Evolutionary conservation across 2,113 vertebrate species (phyloP).

Genomic region (Acanthisitta chloris): DNA sequence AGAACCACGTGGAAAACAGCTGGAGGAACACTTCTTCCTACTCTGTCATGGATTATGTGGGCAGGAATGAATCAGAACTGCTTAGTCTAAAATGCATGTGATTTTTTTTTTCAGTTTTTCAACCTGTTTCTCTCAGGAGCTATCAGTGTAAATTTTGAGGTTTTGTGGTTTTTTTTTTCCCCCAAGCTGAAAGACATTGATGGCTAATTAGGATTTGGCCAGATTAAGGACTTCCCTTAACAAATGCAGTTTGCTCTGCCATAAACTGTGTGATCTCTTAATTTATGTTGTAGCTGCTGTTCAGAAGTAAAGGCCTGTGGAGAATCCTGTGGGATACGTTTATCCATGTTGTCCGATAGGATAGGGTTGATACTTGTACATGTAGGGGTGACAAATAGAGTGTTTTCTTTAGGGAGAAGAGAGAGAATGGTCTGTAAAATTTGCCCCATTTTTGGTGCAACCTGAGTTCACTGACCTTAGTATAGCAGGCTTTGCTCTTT

Average conservation of each 20-base stretch:
- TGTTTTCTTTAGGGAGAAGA: not conserved
- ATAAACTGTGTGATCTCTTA: not conserved
- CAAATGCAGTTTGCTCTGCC: not conserved
- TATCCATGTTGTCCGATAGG: not conserved
- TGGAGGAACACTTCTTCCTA: not conserved
- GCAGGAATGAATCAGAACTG: not conserved
- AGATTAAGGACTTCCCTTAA: not conserved
- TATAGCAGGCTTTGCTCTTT: not conserved
- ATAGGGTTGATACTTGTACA: not conserved
- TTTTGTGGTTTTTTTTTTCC: fast-evolving
- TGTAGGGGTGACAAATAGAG: not conserved
- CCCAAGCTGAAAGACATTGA: not conserved
- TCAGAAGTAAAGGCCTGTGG: not conserved
- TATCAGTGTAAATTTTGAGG: not conserved
- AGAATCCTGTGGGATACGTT: not conserved
- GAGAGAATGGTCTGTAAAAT: not conserved
- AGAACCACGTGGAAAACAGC: not conserved
- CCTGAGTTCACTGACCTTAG: not conserved
- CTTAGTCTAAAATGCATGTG: not conserved
- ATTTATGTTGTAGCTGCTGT: not conserved
- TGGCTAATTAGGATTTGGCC: not conserved
- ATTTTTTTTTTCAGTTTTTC: not conserved
- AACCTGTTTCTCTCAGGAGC: not conserved
- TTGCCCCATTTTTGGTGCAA: not conserved
- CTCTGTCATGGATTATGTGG: not conserved